Percentiles rank a stretch among this genome's conserved stretches.
phyloP scores from a whole-genome alignment of 2,113 vertebrate genomes.

The Nesoenas mayeri region DNA sequence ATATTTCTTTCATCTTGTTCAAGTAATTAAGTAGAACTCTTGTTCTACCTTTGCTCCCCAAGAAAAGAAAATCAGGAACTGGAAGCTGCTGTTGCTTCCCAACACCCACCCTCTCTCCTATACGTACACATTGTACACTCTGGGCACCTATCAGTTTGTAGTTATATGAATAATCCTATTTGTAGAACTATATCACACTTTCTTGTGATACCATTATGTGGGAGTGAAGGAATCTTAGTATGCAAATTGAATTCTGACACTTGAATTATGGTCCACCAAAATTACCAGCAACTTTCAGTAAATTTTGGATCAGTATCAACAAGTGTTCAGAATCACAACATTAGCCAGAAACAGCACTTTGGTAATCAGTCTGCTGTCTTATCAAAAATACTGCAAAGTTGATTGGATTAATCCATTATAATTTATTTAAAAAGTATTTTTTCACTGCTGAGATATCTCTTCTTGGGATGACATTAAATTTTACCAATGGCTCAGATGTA shows the following conservation, averaged over 20 bases:
- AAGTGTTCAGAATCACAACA: not conserved
- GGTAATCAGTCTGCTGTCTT: not conserved
- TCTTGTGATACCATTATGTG: not conserved
- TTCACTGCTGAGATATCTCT: not conserved
- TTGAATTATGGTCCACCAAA: not conserved
- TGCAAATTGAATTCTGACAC: not conserved
- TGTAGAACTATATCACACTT: not conserved
- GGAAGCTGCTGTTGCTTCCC: not conserved
- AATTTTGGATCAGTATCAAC: not conserved
- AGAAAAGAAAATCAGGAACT: not conserved
- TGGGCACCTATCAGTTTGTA: not conserved
- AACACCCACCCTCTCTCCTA: accelerated
- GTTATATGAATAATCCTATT: not conserved
- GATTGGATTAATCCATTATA: not conserved
- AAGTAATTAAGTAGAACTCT: not conserved
- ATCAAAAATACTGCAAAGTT: not conserved
- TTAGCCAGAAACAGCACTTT: not conserved
- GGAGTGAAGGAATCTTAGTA: not conserved
- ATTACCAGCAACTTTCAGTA: not conserved
- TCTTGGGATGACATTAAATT: not conserved
- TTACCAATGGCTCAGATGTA: not conserved
- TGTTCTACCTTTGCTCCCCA: not conserved
- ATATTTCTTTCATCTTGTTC: not conserved
- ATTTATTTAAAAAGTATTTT: not conserved
- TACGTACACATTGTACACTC: accelerated